These are phyloP conservation scores for Bovichtus diacanthus DNA, from an alignment of 2,797 vertebrate species.

Conservation along the genomic window DNA sequence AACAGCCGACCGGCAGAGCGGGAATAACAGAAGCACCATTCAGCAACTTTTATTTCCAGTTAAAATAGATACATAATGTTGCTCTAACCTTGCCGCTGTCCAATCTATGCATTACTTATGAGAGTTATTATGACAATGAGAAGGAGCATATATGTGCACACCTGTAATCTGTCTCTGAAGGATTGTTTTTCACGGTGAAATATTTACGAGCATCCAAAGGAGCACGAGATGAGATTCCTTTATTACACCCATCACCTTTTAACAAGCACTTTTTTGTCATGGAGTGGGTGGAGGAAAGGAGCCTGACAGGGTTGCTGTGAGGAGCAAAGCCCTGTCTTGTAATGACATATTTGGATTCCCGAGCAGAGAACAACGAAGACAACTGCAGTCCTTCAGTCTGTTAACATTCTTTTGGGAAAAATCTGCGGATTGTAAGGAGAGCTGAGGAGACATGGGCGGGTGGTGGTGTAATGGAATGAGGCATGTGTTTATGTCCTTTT, in stretches of 20 bases:
- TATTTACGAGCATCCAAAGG: conserved; percentile 32
- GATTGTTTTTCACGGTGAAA: conserved; percentile 19
- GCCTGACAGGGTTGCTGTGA: conserved; percentile 24
- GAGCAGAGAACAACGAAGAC: conserved; percentile 34
- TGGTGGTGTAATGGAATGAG: conserved; percentile 53
- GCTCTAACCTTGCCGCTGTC: not conserved
- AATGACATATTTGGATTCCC: conserved; percentile 48
- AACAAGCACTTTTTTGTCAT: conserved; percentile 47
- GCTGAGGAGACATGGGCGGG: conserved; percentile 25
- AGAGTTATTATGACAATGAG: not conserved
- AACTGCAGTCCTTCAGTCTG: conserved; percentile 31
- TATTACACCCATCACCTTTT: conserved; percentile 30
- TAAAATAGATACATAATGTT: too few species aligned
- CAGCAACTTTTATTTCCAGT: too few species aligned
- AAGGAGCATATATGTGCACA: not conserved
- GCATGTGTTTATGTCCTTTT: conserved; percentile 57
- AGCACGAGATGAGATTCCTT: conserved; percentile 4
- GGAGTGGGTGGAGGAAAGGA: conserved; percentile 15
- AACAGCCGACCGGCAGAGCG: too few species aligned
- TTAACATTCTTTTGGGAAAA: conserved; percentile 59
- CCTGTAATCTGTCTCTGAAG: conserved; percentile 12
- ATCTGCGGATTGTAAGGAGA: conserved; percentile 41
- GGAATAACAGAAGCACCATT: too few species aligned
- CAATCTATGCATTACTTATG: not conserved
- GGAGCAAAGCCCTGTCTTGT: not conserved